Base-by-base conservation (phyloP, 2,797 vertebrate species). In the Trachurus trachurus region DNA sequence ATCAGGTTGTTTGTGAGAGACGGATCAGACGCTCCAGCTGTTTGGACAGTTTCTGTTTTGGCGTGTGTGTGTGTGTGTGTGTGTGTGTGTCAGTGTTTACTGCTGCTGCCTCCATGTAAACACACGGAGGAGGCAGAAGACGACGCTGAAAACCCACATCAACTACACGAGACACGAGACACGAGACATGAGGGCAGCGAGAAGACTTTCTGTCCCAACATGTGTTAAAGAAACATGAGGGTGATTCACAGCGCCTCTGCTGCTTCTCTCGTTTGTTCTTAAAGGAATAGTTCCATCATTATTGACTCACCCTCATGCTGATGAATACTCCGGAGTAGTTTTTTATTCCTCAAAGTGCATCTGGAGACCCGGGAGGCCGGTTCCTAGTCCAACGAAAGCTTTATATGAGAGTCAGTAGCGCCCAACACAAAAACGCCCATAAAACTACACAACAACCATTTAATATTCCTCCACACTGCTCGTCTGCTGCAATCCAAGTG, bases 41-140 rank as follows among this genome's bases (percentile, higher is more conserved):
- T 73, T 69, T 73, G 73, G 54, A 63, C 58, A 67, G 66, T 42
- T 53, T 62, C 63, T 49, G 34, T 64, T 79, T 57, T 53, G 49
- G 21, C 5, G 42, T 6, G 15, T 45, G 13, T 31, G 44, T 60
- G 53, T 61, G 5, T 26, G 42, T 15, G 42, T 15, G 42, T 6
- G 15, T 45, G 13, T 31, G 44, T 60, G 53, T 61, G 5, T 26
- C 52, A 0, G 40, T 45, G 70, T 74, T 74, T 37, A 47, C 61
- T 1, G 10, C 39, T 19, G 56, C 58, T 44, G 56, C 63, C 31
- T 62, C 39, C 31, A 12, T 62, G 72, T 31, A 65, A 69, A 70
- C 40, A 34, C 67, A 70, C 16, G 1, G 9, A 1, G 57, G 62
- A 4, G 74, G 56, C 57, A 59, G 47, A 78, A 60, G 47, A 74